phyloP scores from a whole-genome alignment of 2,888 invertebrate genomes.

The Homarus gammarus region DNA sequence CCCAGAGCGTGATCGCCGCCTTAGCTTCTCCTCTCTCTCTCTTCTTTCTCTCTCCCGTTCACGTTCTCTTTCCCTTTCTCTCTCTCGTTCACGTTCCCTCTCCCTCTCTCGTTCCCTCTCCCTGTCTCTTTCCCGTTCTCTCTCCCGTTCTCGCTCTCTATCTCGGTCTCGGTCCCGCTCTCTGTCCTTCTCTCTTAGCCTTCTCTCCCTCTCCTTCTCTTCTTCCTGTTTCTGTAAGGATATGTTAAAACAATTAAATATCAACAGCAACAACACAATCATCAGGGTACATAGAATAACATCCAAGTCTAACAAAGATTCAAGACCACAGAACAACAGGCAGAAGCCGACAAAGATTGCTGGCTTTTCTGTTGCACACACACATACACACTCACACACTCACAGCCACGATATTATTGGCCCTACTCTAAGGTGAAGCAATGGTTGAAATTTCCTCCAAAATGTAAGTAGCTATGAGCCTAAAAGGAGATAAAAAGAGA shows the following conservation, averaged over 20 bases:
- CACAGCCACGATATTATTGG: slow-evolving; percentile 24
- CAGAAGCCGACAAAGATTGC: slow-evolving; percentile 27
- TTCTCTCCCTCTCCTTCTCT: slow-evolving; percentile 83
- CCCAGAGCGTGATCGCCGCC: slow-evolving; percentile 56
- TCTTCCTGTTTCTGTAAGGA: slow-evolving; percentile 85
- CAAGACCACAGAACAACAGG: slow-evolving; percentile 52
- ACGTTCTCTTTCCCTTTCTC: slow-evolving; percentile 63
- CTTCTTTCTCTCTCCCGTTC: slow-evolving; percentile 66
- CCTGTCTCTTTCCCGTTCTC: slow-evolving; percentile 80
- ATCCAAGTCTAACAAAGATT: slow-evolving; percentile 45
- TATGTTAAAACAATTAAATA: slow-evolving; percentile 9
- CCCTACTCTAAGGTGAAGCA: slow-evolving; percentile 47
- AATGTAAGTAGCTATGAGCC: not conserved
- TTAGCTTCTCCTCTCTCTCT: slow-evolving; percentile 66
- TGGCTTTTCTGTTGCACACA: slow-evolving; percentile 27
- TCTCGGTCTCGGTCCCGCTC: slow-evolving; percentile 77
- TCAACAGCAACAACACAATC: not conserved
- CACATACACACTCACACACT: slow-evolving; percentile 1
- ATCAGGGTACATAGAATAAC: slow-evolving; percentile 38
- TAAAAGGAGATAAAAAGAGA: not conserved
- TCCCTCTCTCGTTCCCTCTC: slow-evolving; percentile 79
- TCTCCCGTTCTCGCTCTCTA: slow-evolving; percentile 79
- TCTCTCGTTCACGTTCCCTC: slow-evolving; percentile 61
- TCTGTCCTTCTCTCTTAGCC: slow-evolving; percentile 78
- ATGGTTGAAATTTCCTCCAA: slow-evolving; percentile 33